Evolutionary conservation across 2,888 invertebrate genomes (phyloP), one percentile per base, ranked within the genome.

Genomic region (Gymnosoma rotundatum): DNA sequence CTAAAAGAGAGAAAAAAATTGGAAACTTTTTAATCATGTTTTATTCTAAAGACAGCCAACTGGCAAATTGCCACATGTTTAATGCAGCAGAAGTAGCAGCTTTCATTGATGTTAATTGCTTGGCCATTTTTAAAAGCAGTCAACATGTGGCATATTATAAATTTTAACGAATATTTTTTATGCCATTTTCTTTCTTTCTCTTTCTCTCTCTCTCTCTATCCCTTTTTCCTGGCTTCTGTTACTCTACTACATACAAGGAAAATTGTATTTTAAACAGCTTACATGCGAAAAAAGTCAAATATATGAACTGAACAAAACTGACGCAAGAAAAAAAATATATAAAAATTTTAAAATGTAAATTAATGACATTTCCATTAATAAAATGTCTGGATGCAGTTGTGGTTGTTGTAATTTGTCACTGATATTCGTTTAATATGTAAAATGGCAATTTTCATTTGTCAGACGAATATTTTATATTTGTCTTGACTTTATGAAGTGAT

Each of bases 31-130:
- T 72, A 70, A 76, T 82, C 75, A 76, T 81, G 63, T 75, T 70
- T 75, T 69, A 70, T 64, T 76, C 45, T 21, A 70, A 72, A 78
- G 69, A 74, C 69, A 78, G 84, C 78, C 78, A 84, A 84, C 81
- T 84, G 84, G 84, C 84, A 78, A 78, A 69, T 69, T 84, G 84
- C 84, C 84, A 81, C 84, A 84, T 81, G 72, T 84, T 84, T 81
- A 84, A 84, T 84, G 75, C 85, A 80, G 73, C 73, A 63, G 76
- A 45, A 79, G 78, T 61, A 69, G 72, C 72, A 72, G 72, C 78
- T 66, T 72, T 79, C 38, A 48, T 72, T 81, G 81, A 84, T 81
- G 81, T 84, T 84, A 84, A 84, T 84, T 84, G 84, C 81, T 73
- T 78, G 75, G 84, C 81, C 74, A 81, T 84, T 84, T 80, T 84